Conservation (phyloP, 2,113 vertebrate genomes). For the Elaphurus davidianus region DNA sequence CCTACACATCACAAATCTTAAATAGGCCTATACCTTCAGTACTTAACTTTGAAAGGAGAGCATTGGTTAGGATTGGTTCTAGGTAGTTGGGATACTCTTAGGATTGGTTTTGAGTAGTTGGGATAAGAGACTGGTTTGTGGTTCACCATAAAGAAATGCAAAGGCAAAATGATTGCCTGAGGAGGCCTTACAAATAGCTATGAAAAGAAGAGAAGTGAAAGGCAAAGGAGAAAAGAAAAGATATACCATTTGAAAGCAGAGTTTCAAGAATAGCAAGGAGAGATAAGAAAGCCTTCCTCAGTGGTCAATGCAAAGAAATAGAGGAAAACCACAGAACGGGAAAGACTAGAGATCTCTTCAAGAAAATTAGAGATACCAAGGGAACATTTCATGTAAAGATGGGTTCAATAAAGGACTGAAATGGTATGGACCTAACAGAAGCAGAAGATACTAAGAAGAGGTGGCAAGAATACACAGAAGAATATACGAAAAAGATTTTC, state of each 20-base stretch:
- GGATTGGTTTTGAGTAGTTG: neutral
- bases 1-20: neutral
- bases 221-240: neutral
- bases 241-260: neutral
- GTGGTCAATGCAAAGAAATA: neutral
- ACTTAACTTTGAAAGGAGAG: neutral
- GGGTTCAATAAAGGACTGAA: neutral
- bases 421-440: neutral
- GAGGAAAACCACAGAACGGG: neutral
- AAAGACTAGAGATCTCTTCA: neutral
- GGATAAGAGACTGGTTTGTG: neutral
- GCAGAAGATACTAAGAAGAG: neutral
- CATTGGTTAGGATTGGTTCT: neutral
- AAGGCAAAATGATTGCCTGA: neutral
- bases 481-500: neutral
- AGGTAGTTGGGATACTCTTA: neutral
- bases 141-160: neutral
- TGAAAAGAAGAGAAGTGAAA: neutral
- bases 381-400: neutral
- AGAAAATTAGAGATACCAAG: neutral
- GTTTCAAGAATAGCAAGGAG: neutral
- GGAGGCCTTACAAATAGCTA: neutral
- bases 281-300: neutral
- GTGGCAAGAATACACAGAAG: neutral
- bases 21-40: neutral